Conservation (phyloP, 92 coral and sea anemone genomes). For the Bergia sp. region DNA sequence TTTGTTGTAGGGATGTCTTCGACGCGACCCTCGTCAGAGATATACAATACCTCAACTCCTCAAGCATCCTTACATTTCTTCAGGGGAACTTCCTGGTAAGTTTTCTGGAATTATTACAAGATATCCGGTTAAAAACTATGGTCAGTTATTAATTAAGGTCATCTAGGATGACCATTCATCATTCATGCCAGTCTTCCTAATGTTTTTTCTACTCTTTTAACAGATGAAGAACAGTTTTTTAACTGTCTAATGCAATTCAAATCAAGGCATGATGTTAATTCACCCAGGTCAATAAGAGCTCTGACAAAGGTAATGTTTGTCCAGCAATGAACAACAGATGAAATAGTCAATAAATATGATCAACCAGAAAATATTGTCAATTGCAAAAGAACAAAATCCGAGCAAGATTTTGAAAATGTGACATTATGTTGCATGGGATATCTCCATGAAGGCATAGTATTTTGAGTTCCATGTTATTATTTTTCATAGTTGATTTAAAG, state of each 20-base stretch:
- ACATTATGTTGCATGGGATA: too few relatives aligned
- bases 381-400: too few relatives aligned
- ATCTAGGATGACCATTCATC: too few relatives aligned
- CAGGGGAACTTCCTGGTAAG: conserved; percentile 65
- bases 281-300: conserved; percentile 87
- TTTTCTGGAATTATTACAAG: not conserved
- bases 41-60: conserved; percentile 86
- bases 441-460: too few relatives aligned
- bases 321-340: not conserved
- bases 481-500: too few relatives aligned
- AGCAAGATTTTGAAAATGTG: too few relatives aligned
- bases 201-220: conserved; percentile 21
- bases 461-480: too few relatives aligned
- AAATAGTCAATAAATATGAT: not conserved
- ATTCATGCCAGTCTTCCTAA: not conserved
- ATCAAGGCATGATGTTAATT: conserved; percentile 75
- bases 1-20: conserved; percentile 86
- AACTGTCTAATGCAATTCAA: conserved; percentile 79
- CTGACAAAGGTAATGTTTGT: conserved; percentile 67
- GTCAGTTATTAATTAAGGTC: too few relatives aligned
- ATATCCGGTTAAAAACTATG: not conserved
- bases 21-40: conserved; percentile 84
- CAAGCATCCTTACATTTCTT: conserved; percentile 75
- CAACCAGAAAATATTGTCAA: not conserved
- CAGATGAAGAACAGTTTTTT: conserved; percentile 73